Evolutionary conservation across 2,888 invertebrate genomes (phyloP).

Genomic region (Allygus modestus): DNA sequence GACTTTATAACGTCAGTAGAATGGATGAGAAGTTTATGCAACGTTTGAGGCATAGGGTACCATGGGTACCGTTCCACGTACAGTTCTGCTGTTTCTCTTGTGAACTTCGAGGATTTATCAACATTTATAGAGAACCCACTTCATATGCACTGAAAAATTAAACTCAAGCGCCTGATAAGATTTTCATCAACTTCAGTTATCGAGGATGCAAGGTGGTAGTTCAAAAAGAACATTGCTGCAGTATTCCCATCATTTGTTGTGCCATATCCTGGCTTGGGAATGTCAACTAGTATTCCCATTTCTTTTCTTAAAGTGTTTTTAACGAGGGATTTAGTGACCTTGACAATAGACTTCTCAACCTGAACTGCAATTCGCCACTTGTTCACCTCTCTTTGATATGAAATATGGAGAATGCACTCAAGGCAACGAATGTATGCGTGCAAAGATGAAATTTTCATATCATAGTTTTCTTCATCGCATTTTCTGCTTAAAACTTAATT

Average conservation of each 20-base stretch:
- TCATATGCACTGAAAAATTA: not conserved
- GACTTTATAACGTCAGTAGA: not conserved
- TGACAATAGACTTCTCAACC: not conserved
- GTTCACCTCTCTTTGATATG: not conserved
- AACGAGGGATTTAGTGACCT: not conserved
- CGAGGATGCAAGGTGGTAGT: not conserved
- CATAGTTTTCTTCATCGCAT: slow-evolving; percentile 5
- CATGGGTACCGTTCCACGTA: not conserved
- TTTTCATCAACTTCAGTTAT: not conserved
- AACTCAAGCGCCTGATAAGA: slow-evolving; percentile 31
- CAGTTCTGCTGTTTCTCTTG: not conserved
- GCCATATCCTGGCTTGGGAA: slow-evolving; percentile 21
- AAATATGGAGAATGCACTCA: slow-evolving; percentile 12
- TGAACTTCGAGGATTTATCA: not conserved
- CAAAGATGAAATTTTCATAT: slow-evolving; percentile 12
- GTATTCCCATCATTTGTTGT: slow-evolving; percentile 24
- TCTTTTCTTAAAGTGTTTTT: not conserved
- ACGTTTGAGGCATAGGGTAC: slow-evolving; percentile 3
- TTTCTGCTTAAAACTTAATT: not conserved
- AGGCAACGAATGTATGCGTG: not conserved
- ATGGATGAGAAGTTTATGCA: slow-evolving; percentile 26
- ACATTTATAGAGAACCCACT: not conserved
- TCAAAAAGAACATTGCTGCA: not conserved
- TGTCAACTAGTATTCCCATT: slow-evolving; percentile 18
- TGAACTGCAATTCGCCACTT: not conserved